phyloP scores from a whole-genome alignment of 1,140 invertebrate species.

The Drosophila pachea region DNA sequence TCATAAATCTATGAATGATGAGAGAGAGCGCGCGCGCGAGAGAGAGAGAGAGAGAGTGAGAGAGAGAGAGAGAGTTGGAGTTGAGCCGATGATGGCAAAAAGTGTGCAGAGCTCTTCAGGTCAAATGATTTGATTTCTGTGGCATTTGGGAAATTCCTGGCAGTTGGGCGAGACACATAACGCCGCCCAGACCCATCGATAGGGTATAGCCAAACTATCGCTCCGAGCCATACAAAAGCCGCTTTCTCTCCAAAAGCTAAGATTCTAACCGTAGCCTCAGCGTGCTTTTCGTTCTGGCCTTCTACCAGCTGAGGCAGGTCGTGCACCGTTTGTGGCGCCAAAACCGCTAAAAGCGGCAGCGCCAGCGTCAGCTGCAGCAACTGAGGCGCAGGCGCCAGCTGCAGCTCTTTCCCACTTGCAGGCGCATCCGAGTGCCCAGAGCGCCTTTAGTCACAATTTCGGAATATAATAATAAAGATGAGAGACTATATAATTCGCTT shows the following conservation, averaged over 20 bases:
- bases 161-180: no score
- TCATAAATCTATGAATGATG: not conserved
- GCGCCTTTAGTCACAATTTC: no score
- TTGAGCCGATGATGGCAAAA: no score
- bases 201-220: no score
- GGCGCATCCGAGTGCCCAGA: no score
- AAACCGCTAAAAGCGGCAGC: not conserved
- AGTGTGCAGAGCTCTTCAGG: no score
- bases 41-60: not conserved
- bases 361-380: slow-evolving; percentile 1
- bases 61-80: not conserved
- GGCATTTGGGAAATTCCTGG: no score
- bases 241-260: not conserved
- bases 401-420: no score
- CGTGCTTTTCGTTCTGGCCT: slow-evolving; percentile 4
- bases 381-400: not conserved
- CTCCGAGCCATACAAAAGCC: slow-evolving; percentile 3
- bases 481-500: no score
- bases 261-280: slow-evolving; percentile 6
- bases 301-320: no score
- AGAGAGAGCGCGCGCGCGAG: not conserved
- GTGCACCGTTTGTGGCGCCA: not conserved
- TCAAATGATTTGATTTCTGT: no score
- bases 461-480: not conserved
- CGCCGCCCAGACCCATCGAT: not conserved